Conservation (phyloP, 2,888 invertebrate species). For the Entomobrya proxima region DNA sequence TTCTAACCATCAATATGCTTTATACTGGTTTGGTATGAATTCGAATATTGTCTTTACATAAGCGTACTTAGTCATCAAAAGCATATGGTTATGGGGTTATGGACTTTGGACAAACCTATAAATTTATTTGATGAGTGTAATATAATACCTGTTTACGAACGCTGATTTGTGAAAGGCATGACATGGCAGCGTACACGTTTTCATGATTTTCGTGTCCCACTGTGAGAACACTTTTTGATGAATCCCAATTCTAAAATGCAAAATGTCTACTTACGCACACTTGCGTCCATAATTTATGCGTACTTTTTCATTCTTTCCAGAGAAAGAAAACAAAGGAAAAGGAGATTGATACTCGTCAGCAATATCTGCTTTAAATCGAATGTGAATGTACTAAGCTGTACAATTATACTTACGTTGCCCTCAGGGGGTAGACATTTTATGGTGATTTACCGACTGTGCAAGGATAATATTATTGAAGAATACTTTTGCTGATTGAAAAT, state of each 20-base stretch:
- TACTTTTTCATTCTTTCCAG: background rate
- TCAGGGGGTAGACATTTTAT: background rate
- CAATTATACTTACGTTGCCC: background rate
- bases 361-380: background rate
- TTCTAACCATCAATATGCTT: too few species aligned
- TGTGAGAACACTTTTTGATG: background rate
- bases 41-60: too few species aligned
- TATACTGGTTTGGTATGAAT: too few species aligned
- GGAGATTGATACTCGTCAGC: background rate
- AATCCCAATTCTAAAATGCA: too few species aligned
- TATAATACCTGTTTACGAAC: background rate
- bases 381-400: background rate
- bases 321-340: background rate
- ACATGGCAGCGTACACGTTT: background rate
- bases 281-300: constrained; percentile 32
- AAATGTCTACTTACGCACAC: constrained; percentile 21
- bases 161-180: background rate
- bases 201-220: background rate
- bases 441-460: background rate
- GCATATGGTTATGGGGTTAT: too few species aligned
- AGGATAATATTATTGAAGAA: background rate
- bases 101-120: too few species aligned
- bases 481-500: background rate
- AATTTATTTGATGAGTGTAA: background rate
- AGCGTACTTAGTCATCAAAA: too few species aligned